Conservation (phyloP, 2,888 invertebrate species). For the Nemoura dubitans region DNA sequence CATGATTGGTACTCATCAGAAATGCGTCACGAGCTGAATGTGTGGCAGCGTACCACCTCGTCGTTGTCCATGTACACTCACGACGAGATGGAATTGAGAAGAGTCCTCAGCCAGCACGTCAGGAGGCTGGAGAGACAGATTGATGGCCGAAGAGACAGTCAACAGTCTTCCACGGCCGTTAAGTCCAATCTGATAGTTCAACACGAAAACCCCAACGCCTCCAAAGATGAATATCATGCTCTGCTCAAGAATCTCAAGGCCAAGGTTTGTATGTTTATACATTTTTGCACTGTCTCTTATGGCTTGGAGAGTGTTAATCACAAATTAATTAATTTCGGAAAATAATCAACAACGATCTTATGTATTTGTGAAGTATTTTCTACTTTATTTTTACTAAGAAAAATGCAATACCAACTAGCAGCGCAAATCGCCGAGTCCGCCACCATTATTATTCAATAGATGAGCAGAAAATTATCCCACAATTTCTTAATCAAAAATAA, state of each 20-base stretch:
- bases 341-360: too few relatives aligned
- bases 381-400: too few relatives aligned
- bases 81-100: constrained; percentile 83
- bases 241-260: constrained; percentile 3
- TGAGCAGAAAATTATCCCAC: too few relatives aligned
- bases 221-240: not conserved
- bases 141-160: constrained; percentile 55
- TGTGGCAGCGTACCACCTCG: constrained; percentile 82
- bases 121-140: constrained; percentile 70
- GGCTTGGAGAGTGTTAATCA: too few relatives aligned
- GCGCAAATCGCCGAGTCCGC: too few relatives aligned
- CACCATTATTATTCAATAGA: too few relatives aligned
- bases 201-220: constrained; percentile 53
- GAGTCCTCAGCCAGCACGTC: constrained; percentile 78
- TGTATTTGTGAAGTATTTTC: too few relatives aligned
- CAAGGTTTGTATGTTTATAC: not conserved
- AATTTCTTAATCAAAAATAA: too few relatives aligned
- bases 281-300: too few relatives aligned
- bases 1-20: constrained; percentile 62
- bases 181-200: constrained; percentile 57
- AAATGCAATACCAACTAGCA: too few relatives aligned
- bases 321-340: too few relatives aligned
- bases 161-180: not conserved
- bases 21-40: constrained; percentile 82
- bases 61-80: constrained; percentile 83